A percentile compares a stretch with the other conserved stretches of the same genome.
These are phyloP conservation scores for Scartelaos histophorus DNA, from an alignment of 2,113 vertebrate species.

Conservation along the genomic window DNA sequence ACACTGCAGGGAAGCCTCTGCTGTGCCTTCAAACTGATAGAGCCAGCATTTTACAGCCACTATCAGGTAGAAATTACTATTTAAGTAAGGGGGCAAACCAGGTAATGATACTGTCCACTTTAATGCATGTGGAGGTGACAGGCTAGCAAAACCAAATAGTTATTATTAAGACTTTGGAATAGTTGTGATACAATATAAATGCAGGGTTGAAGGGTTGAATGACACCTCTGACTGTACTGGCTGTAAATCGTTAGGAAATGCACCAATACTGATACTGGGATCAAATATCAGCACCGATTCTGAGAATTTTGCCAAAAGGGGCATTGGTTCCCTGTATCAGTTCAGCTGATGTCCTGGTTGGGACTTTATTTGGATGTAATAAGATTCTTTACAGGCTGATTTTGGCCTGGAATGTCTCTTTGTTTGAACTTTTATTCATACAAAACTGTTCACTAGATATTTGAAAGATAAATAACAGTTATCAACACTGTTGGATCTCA, in stretches of 20 bases:
- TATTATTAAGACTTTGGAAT: not conserved
- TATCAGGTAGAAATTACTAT: not conserved
- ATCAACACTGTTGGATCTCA: too few species aligned
- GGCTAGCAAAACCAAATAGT: not conserved
- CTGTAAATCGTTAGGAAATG: not conserved
- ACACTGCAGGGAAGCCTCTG: constrained; percentile 31
- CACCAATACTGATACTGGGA: too few species aligned
- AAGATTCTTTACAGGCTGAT: too few species aligned
- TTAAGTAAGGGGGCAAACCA: not conserved
- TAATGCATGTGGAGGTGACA: not conserved
- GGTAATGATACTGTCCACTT: not conserved
- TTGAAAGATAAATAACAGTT: too few species aligned
- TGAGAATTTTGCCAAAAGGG: too few species aligned
- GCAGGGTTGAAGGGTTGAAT: not conserved
- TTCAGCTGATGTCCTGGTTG: too few species aligned
- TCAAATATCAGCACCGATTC: too few species aligned
- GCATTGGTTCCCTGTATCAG: too few species aligned
- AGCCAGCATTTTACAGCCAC: not conserved
- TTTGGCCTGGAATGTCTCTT: too few species aligned
- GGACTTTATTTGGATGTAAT: too few species aligned
- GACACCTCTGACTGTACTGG: not conserved
- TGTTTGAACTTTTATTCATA: too few species aligned
- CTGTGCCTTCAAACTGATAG: constrained; percentile 1
- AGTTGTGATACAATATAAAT: not conserved
- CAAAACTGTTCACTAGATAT: too few species aligned